Base-by-base conservation (phyloP, 2,888 invertebrate species). In the Belgica antarctica region DNA sequence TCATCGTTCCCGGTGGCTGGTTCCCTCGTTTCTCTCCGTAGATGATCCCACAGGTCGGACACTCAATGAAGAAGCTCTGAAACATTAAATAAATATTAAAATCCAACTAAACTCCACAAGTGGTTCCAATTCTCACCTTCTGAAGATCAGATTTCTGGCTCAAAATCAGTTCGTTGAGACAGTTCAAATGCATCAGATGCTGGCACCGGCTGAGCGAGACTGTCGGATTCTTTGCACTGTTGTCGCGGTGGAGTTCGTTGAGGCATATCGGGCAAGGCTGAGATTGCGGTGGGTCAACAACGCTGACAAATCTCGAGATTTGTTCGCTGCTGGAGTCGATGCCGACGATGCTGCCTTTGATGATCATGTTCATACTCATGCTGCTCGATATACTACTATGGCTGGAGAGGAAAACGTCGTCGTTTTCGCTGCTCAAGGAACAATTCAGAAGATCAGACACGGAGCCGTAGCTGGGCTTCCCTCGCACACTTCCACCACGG, bases 1-100 rank as follows among this genome's bases (percentile, higher is more conserved):
- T 88, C 92, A 92, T 92, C 73, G 86, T 86, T 71, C 92, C 92
- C 24, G 86, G 83, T 1, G 94, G 92, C 80, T 93, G 93, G 78
- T 88, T 91, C 46, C 90, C 90, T 74, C 84, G 82, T 72, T 86
- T 86, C 81, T 90, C 89, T 0, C 93, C 93, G 78, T 92, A 92
- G 74, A 89, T 87, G 74, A 87, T 87, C 72, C 92, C 92, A 79
- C 94, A 94, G 24, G 90, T 89, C 1, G 90, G 90, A 78, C 95
- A 95, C 78, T 91, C 91, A 74, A 94, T 86, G 78, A 89, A 90
- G 74, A 90, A 81, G 77, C 85, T 85, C 84, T 85, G 77, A 69
- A n/a, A 52, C 34, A 52, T 5, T 8, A 66, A 70, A 65, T 31
- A 63, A 68, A 31, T 59, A 25, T 17, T 1, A 71, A 59, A 8